phyloP scores from a whole-genome alignment of 2,113 vertebrate genomes.

The Polyodon spathula region DNA sequence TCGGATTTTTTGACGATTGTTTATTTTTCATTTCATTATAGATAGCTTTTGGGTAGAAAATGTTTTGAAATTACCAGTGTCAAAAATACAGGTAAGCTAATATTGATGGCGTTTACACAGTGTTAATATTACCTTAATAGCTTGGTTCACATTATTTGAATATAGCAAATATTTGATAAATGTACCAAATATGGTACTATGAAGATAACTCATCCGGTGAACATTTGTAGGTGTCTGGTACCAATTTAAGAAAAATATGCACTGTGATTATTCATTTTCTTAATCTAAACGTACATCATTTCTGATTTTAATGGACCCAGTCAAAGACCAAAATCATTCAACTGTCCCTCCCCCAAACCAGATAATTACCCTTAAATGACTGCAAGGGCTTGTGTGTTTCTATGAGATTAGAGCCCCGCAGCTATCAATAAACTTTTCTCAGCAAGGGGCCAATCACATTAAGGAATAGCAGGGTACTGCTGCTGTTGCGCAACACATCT shows the following conservation, averaged over 20 bases:
- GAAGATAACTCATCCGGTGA: conserved; percentile 1
- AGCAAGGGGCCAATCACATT: conserved; percentile 55
- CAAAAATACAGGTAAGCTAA: too few species aligned
- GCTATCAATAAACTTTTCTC: conserved; percentile 66
- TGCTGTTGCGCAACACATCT: conserved; percentile 27
- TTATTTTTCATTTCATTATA: too few species aligned
- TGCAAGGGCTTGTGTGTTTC: conserved; percentile 66
- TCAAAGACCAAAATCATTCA: conserved; percentile 61
- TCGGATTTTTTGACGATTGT: too few species aligned
- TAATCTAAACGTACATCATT: conserved; percentile 54
- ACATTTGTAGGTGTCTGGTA: not conserved
- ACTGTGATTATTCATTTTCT: conserved; percentile 16
- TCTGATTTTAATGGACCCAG: conserved; percentile 64
- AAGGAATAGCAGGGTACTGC: conserved; percentile 27
- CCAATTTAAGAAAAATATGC: conserved; percentile 36
- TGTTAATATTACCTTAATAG: too few species aligned
- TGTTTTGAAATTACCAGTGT: too few species aligned
- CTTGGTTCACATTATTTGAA: too few species aligned
- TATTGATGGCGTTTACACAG: too few species aligned
- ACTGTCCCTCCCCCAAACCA: conserved; percentile 48
- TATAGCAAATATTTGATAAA: too few species aligned
- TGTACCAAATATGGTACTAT: too few species aligned
- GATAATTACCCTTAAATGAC: conserved; percentile 80
- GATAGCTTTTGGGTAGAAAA: too few species aligned
- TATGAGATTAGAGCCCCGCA: conserved; percentile 76